These are phyloP conservation scores for Oxystoma pomonae DNA, from an alignment of 2,888 invertebrate genomes.

Conservation along the genomic window DNA sequence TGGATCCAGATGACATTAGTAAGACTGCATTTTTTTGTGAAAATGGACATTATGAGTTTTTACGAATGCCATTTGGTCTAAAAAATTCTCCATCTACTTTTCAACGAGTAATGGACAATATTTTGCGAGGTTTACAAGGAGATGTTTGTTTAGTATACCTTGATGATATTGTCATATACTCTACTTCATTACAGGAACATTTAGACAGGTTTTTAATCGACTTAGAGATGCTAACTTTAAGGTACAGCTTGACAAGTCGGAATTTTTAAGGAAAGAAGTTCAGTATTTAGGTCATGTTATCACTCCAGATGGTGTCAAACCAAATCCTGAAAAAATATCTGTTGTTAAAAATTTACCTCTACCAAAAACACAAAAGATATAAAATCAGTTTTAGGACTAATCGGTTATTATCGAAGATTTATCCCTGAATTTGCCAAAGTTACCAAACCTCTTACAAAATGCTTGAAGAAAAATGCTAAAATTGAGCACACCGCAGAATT, in stretches of 20 bases:
- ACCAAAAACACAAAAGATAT: conserved; percentile 17
- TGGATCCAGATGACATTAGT: conserved; percentile 14
- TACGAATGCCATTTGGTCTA: too few species aligned
- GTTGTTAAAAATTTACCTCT: conserved; percentile 13
- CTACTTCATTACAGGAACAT: conserved; percentile 6
- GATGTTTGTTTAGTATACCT: too few species aligned
- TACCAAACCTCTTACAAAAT: conserved; percentile 14
- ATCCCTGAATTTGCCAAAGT: conserved; percentile 8
- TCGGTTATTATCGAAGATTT: conserved; percentile 13
- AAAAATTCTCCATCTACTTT: too few species aligned
- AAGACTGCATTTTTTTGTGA: conserved; percentile 23
- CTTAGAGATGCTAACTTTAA: conserved; percentile 6
- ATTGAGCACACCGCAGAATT: conserved; percentile 11
- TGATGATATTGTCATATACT: background rate
- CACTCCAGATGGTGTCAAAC: conserved; percentile 16
- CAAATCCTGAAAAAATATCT: conserved; percentile 12
- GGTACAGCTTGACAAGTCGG: conserved; percentile 5
- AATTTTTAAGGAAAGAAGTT: background rate
- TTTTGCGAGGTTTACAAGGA: too few species aligned
- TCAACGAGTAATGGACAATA: too few species aligned
- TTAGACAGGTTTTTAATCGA: conserved; percentile 2
- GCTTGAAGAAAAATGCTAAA: conserved; percentile 12
- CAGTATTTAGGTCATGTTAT: conserved; percentile 13
- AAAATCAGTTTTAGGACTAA: conserved; percentile 14
- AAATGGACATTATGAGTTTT: conserved; percentile 22